Evolutionary conservation across 2,797 vertebrate species (phyloP), one percentile per base, ranked within the genome.

Genomic region (Orestias chungarensis): DNA sequence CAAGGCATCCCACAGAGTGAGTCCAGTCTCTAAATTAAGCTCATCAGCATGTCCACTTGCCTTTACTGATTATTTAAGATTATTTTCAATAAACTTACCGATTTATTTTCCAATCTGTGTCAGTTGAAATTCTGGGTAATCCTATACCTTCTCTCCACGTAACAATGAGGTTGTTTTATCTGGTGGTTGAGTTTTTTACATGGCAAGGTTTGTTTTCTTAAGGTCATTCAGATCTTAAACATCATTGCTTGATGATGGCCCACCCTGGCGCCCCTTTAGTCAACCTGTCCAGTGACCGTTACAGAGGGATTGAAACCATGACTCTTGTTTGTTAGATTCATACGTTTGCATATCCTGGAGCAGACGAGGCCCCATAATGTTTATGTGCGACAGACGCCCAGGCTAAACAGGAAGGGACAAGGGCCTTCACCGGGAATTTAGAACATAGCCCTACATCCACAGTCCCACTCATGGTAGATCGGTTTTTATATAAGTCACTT

Each of bases 361-460:
- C 73, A 79, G 80, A 79, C 74, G 73, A 78, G 86, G 92, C 92
- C 91, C 93, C 92, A 78, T 70, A 89, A 91, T 97, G 96, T 97
- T 97, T 96, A 96, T 94, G 92, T 91, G 91, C 88, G 88, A 94
- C 94, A 94, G 95, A 96, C 95, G 92, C 93, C 93, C 95, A 95
- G 95, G 96, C 95, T 96, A 97, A 96, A 96, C 96, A 97, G 96
- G 96, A 96, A 97, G 94, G 93, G 95, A 96, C 93, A 84, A 94
- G 94, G 95, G 95, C 94, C 91, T 89, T 96, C 94, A 95, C 93
- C 90, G 89, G 93, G 94, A 94, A 92, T 71, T 75, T 74, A 4
- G 40, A 71, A 76, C 50, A 64, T 71, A 86, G 83, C 71, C 82
- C 68, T 44, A 79, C 66, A 70, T 77, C 86, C 73, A 82, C 67